These are phyloP conservation scores for Drosophila ercepeae DNA, from an alignment of 1,140 invertebrate species.

Conservation along the genomic window DNA sequence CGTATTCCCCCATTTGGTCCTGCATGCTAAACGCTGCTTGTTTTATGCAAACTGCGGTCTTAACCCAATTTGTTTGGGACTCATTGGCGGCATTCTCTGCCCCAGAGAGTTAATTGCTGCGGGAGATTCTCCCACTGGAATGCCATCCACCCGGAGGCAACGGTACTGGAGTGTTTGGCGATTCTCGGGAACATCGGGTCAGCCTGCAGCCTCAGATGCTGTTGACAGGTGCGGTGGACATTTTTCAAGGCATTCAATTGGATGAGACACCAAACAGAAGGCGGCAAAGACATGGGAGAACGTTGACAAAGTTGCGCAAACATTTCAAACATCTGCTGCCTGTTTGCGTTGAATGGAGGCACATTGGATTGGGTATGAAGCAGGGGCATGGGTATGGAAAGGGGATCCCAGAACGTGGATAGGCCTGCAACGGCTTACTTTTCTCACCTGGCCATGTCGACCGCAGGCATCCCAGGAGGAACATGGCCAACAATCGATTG, in stretches of 20 bases:
- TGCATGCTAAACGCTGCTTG: constrained; percentile 29
- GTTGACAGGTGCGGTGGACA: constrained; percentile 58
- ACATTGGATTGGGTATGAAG: neutral
- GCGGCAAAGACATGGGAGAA: constrained; percentile 19
- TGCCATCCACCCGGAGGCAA: constrained; percentile 31
- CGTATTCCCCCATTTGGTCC: constrained; percentile 13
- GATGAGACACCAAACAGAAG: constrained; percentile 28
- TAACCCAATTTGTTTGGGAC: constrained; percentile 58
- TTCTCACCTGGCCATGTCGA: constrained; percentile 58
- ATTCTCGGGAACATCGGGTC: constrained; percentile 1
- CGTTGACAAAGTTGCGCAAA: constrained; percentile 68
- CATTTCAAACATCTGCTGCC: constrained; percentile 71
- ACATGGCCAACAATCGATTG: constrained; percentile 72
- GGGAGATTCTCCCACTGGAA: constrained; percentile 14
- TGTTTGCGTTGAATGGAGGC: constrained; percentile 45
- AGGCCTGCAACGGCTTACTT: constrained; percentile 59
- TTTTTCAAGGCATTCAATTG: constrained; percentile 62
- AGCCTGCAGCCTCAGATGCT: constrained; percentile 27
- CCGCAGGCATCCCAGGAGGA: constrained; percentile 45
- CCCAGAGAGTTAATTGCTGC: constrained; percentile 49
- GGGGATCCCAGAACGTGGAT: neutral
- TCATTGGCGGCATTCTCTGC: constrained; percentile 20
- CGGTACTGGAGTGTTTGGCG: constrained; percentile 46
- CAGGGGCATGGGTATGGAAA: neutral
- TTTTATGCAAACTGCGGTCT: constrained; percentile 57